Conservation (phyloP, 2,797 vertebrate genomes). For the Argyrosomus regius region DNA sequence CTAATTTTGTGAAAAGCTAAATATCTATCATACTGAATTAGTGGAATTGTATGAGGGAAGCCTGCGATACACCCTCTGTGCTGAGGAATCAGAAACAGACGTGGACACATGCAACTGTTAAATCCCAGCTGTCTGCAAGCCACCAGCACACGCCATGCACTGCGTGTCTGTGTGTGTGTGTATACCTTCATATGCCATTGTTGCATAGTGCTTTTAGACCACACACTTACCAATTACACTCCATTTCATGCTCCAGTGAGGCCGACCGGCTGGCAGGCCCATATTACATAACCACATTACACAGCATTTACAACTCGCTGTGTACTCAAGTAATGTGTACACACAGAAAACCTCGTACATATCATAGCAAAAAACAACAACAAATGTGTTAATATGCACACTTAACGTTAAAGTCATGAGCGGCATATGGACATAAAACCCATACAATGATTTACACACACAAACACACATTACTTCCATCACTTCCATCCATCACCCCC, state of each 20-base stretch:
- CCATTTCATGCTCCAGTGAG: conserved; percentile 75
- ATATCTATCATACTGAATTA: neutral
- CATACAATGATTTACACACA: conserved; percentile 17
- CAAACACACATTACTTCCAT: conserved; percentile 9
- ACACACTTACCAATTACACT: conserved; percentile 76
- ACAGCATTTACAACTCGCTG: conserved; percentile 70
- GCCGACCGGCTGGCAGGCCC: conserved; percentile 59
- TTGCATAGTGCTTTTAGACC: conserved; percentile 64
- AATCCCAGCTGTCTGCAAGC: conserved; percentile 35
- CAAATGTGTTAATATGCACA: neutral
- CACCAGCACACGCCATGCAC: conserved; percentile 25
- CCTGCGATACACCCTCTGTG: neutral
- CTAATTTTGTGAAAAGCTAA: neutral
- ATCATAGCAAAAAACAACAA: conserved; percentile 10
- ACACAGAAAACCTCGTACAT: conserved; percentile 26
- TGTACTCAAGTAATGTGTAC: conserved; percentile 42
- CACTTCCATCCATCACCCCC: conserved; percentile 13
- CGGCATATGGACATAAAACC: conserved; percentile 7
- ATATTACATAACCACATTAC: conserved; percentile 76
- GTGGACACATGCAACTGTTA: conserved; percentile 3
- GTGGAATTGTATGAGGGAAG: neutral
- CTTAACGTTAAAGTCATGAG: conserved; percentile 1
- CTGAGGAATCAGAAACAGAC: conserved; percentile 13
- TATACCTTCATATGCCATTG: conserved; percentile 56
- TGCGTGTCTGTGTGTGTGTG: neutral